A percentile compares a stretch with the other conserved stretches of the same genome.
Evolutionary conservation across 1,140 invertebrate genomes (phyloP).

Genomic region (Thalassaphorura encarpata): DNA sequence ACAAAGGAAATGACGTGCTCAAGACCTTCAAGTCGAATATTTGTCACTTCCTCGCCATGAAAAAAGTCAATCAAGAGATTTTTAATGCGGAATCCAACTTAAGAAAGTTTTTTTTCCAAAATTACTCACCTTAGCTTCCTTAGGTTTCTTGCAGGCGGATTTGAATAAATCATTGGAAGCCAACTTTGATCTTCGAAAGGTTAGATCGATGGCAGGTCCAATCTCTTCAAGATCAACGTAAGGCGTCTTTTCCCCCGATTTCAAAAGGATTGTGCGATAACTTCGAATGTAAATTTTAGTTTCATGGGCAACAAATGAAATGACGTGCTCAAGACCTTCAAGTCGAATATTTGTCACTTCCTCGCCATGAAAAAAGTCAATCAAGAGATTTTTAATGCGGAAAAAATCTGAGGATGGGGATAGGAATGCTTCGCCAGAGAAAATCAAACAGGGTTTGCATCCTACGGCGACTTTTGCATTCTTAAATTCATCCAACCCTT

Average conservation of each 20-base stretch:
- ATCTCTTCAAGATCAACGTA: slow-evolving; percentile 88
- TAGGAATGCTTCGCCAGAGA: slow-evolving; percentile 88
- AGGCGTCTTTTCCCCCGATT: slow-evolving; percentile 76
- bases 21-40: slow-evolving; percentile 76
- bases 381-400: slow-evolving; percentile 76
- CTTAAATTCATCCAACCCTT: slow-evolving; percentile 66
- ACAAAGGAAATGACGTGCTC: slow-evolving; percentile 89
- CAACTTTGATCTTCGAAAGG: slow-evolving; percentile 70
- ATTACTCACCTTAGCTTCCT: slow-evolving; percentile 56
- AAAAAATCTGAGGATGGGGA: slow-evolving; percentile 59
- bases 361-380: slow-evolving; percentile 89
- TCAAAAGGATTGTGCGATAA: slow-evolving; percentile 82
- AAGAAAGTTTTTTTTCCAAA: not conserved
- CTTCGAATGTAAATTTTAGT: slow-evolving; percentile 67
- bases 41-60: slow-evolving; percentile 66
- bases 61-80: slow-evolving; percentile 90
- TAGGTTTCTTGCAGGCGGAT: slow-evolving; percentile 71
- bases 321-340: slow-evolving; percentile 83
- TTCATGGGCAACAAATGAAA: slow-evolving; percentile 74
- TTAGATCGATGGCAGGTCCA: slow-evolving; percentile 84
- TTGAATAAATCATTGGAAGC: slow-evolving; percentile 87
- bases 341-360: slow-evolving; percentile 66
- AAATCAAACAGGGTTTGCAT: slow-evolving; percentile 83
- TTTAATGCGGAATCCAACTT: slow-evolving; percentile 61
- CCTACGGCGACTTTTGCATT: slow-evolving; percentile 66